Percentiles rank a stretch among this genome's conserved stretches.
Conservation (phyloP, 2,888 invertebrate species). For the Andrena fulva region DNA sequence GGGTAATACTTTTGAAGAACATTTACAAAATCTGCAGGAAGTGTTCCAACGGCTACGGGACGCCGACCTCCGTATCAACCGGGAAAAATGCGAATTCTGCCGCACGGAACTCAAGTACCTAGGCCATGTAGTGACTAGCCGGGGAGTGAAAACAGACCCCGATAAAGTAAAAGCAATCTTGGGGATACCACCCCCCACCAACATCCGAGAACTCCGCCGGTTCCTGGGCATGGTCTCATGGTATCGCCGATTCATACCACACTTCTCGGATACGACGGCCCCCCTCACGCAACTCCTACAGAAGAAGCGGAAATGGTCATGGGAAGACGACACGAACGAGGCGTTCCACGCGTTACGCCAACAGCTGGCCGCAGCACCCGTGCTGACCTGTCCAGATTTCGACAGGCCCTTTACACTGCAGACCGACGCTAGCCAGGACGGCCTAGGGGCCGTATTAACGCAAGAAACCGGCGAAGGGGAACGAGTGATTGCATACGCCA, state of each 20-base stretch:
- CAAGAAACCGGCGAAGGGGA: background rate
- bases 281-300: background rate
- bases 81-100: background rate
- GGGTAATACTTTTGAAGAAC: conserved; percentile 4
- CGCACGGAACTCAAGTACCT: background rate
- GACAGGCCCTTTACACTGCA: background rate
- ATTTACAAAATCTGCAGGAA: conserved; percentile 15
- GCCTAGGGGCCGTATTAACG: background rate
- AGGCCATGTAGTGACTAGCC: background rate
- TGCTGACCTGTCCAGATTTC: conserved; percentile 11
- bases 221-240: conserved; percentile 13
- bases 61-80: background rate
- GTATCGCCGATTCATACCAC: background rate
- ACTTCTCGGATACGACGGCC: background rate
- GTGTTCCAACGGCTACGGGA: conserved; percentile 15
- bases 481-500: background rate
- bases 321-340: background rate
- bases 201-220: background rate
- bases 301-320: background rate
- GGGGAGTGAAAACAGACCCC: background rate
- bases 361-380: background rate
- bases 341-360: background rate
- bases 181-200: background rate
- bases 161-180: background rate
- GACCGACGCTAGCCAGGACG: conserved; percentile 10